phyloP scores from a whole-genome alignment of 2,113 vertebrate species.

The Notechis scutatus region DNA sequence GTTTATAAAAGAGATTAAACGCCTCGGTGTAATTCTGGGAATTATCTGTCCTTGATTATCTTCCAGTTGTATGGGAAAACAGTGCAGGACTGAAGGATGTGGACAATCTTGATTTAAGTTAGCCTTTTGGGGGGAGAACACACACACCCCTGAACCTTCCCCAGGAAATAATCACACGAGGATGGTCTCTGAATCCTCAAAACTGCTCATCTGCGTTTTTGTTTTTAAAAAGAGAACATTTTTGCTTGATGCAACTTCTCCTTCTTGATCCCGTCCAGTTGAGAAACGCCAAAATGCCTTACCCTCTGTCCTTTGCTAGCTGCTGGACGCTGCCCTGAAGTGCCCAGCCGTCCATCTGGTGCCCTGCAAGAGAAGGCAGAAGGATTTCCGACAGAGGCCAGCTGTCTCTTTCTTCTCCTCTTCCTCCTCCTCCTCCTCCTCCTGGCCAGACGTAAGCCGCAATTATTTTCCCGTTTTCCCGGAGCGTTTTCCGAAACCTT shows the following conservation, averaged over 20 bases:
- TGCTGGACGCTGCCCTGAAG: neutral
- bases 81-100: neutral
- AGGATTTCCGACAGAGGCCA: neutral
- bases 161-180: neutral
- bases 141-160: neutral
- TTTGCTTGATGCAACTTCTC: neutral
- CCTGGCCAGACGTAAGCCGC: neutral
- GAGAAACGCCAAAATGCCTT: neutral
- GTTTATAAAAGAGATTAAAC: neutral
- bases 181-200: neutral
- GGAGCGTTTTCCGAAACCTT: neutral
- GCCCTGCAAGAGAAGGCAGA: neutral
- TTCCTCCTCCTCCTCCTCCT: too few relatives aligned
- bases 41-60: neutral
- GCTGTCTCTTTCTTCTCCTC: neutral
- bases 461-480: neutral
- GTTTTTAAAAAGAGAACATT: too few relatives aligned
- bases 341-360: neutral
- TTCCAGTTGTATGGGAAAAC: neutral
- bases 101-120: neutral
- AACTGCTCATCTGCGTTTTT: too few relatives aligned
- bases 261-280: neutral
- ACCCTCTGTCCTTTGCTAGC: neutral
- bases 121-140: rapidly evolving
- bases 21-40: too few relatives aligned